phyloP scores from a whole-genome alignment of 30 jellyfish, hydroid and myxozoan genomes.

The Aurelia aurita region DNA sequence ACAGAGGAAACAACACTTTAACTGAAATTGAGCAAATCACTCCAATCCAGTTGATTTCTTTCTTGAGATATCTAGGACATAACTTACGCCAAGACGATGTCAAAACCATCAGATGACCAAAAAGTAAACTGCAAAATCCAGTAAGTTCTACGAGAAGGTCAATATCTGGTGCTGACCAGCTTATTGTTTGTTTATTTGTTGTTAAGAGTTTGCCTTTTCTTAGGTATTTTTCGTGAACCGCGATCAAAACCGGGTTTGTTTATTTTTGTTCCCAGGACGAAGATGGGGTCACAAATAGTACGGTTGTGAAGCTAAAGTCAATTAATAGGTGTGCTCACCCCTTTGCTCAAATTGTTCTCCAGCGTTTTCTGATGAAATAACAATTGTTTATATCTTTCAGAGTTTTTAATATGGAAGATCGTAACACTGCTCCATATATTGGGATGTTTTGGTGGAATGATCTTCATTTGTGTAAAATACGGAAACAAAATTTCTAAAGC shows the following conservation, averaged over 20 bases:
- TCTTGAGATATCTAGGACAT: neutral
- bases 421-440: conserved; percentile 37
- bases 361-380: neutral
- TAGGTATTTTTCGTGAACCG: neutral
- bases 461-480: conserved; percentile 32
- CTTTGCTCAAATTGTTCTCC: neutral
- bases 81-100: neutral
- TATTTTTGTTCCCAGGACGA: too few species aligned
- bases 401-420: conserved; percentile 32
- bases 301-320: too few species aligned
- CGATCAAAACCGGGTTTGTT: too few species aligned
- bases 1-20: neutral
- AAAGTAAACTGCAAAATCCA: neutral
- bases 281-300: too few species aligned
- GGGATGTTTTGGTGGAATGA: conserved; percentile 63
- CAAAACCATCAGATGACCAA: neutral
- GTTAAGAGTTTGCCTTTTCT: neutral
- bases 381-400: neutral
- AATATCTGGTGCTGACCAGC: neutral
- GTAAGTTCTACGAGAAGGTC: neutral
- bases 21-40: neutral
- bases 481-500: conserved; percentile 40
- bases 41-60: neutral
- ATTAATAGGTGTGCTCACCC: too few species aligned
- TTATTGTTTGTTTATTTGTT: too few species aligned